Evolutionary conservation across 1,140 invertebrate species (phyloP).

Genomic region (Drosophila tristis): DNA sequence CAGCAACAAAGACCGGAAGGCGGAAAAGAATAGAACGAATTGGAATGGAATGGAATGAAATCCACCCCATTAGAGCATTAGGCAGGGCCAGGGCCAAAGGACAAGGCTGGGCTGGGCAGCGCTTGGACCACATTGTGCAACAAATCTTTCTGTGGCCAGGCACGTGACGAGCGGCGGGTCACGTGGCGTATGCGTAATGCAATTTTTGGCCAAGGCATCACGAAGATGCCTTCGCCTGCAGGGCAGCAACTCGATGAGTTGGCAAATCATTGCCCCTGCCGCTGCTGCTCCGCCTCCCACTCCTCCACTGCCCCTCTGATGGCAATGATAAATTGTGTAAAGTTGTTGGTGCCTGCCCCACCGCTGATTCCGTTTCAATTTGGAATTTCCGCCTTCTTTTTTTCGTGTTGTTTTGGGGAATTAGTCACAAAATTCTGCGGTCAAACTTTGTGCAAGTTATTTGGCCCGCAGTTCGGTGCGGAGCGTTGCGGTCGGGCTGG

Average conservation of each 20-base stretch:
- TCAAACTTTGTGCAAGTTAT: conserved; percentile 24
- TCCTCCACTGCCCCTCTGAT: conserved; percentile 5
- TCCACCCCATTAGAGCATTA: not conserved
- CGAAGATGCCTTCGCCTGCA: conserved; percentile 7
- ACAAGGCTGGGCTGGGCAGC: not conserved
- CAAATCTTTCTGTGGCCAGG: conserved; percentile 41
- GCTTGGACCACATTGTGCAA: conserved; percentile 36
- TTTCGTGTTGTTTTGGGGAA: not conserved
- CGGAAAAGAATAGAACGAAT: conserved; percentile 30
- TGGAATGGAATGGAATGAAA: conserved; percentile 6
- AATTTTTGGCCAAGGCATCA: conserved; percentile 42
- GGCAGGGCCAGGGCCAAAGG: not conserved
- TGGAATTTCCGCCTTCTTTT: conserved; percentile 7
- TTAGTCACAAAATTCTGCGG: conserved; percentile 6
- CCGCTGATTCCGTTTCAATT: conserved; percentile 33
- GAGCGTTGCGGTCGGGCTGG: not conserved
- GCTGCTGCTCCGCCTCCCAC: too few species aligned
- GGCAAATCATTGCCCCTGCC: not conserved
- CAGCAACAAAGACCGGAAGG: conserved; percentile 36
- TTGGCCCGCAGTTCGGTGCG: not conserved
- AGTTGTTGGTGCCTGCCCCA: conserved; percentile 7
- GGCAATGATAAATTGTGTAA: conserved; percentile 39
- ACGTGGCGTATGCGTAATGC: conserved; percentile 59
- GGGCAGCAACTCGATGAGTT: not conserved
- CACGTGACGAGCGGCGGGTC: conserved; percentile 50